Conservation (phyloP, 2,888 invertebrate genomes). For the Drosophila trichaetosa region DNA sequence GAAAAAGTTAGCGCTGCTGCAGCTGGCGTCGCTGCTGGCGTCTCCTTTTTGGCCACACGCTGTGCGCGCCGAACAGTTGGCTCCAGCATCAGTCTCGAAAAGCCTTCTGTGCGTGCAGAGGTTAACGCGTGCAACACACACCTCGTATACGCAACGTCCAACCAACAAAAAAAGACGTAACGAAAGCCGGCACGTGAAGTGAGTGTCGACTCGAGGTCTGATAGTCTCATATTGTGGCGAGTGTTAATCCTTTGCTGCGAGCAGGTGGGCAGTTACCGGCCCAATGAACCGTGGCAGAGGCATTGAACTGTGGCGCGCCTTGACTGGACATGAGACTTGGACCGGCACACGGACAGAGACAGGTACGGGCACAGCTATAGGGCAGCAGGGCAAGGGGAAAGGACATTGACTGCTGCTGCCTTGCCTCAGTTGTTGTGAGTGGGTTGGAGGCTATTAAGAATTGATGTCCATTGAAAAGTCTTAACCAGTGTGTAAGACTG, state of each 20-base stretch:
- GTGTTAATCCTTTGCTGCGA: slow-evolving; percentile 52
- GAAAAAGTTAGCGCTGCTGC: slow-evolving; percentile 30
- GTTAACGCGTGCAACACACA: slow-evolving; percentile 67
- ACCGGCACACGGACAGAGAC: slow-evolving; percentile 1
- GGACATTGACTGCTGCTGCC: slow-evolving; percentile 7
- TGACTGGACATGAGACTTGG: slow-evolving; percentile 50
- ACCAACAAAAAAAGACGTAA: slow-evolving; percentile 51
- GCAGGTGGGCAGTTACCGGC: slow-evolving; percentile 49
- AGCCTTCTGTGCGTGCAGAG: slow-evolving; percentile 79
- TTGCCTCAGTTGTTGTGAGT: slow-evolving; percentile 1
- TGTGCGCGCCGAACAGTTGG: slow-evolving; percentile 43
- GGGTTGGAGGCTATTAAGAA: slow-evolving; percentile 54
- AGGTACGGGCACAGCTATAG: background rate
- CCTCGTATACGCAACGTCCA: slow-evolving; percentile 69
- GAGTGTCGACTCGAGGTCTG: slow-evolving; percentile 35
- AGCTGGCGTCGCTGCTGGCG: slow-evolving; percentile 29
- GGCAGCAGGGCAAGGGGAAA: too few species aligned
- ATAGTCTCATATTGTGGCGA: slow-evolving; percentile 19
- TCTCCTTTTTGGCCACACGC: slow-evolving; percentile 32
- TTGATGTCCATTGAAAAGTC: slow-evolving; percentile 76
- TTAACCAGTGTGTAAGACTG: slow-evolving; percentile 65
- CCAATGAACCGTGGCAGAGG: slow-evolving; percentile 71
- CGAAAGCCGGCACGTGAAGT: slow-evolving; percentile 45
- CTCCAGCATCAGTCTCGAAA: slow-evolving; percentile 74
- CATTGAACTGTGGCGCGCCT: slow-evolving; percentile 71